These are phyloP conservation scores for Hypothenemus hampei DNA, from an alignment of 1,140 invertebrate genomes.

Conservation along the genomic window DNA sequence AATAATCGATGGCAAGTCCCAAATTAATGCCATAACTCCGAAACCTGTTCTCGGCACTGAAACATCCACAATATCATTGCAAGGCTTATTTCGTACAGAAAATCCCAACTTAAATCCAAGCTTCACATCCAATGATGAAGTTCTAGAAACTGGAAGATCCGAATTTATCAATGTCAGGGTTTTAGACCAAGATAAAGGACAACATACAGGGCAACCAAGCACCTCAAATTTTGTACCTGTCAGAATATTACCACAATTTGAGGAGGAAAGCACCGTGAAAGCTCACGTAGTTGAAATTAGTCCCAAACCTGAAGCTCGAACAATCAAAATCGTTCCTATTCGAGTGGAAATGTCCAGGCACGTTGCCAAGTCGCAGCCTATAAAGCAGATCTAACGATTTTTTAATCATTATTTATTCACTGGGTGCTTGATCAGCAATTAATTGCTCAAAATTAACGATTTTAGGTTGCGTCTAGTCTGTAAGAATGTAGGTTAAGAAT, in stretches of 20 bases:
- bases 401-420: no score
- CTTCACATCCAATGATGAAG: conserved; percentile 32
- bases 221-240: conserved; percentile 30
- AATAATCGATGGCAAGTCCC: conserved; percentile 40
- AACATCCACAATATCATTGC: conserved; percentile 58
- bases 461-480: no score
- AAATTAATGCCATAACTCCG: conserved; percentile 41
- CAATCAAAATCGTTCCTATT: conserved; percentile 43
- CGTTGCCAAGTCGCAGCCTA: conserved; percentile 17
- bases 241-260: conserved; percentile 32
- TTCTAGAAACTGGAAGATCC: conserved; percentile 38
- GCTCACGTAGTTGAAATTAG: conserved; percentile 40
- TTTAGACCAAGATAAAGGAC: conserved; percentile 28
- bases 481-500: no score
- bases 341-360: conserved; percentile 34
- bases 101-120: conserved; percentile 27
- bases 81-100: conserved; percentile 56
- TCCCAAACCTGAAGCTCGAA: conserved; percentile 31
- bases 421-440: no score
- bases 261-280: conserved; percentile 36
- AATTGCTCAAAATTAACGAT: no score
- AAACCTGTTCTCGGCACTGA: conserved; percentile 43
- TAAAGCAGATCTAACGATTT: no score
- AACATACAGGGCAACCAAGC: conserved; percentile 1
- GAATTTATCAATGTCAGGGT: conserved; percentile 41